phyloP scores from a whole-genome alignment of 2,797 vertebrate genomes.

The Gila robusta region DNA sequence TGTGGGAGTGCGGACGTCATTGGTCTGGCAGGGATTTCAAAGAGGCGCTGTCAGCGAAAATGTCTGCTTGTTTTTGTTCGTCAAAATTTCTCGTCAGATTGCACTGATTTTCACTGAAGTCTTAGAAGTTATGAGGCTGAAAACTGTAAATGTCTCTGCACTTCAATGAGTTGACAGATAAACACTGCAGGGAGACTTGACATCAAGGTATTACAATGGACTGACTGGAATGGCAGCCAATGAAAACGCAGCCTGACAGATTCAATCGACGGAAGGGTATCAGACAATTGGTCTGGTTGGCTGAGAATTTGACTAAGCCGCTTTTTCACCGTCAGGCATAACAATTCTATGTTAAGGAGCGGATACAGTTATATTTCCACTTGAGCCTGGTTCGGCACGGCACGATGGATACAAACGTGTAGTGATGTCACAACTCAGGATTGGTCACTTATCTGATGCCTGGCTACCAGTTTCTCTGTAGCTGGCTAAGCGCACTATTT shows the following conservation, averaged over 20 bases:
- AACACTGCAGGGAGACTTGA: background rate
- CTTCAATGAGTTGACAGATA: background rate
- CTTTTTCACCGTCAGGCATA: background rate
- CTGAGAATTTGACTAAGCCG: background rate
- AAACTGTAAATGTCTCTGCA: background rate
- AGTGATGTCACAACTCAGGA: no score
- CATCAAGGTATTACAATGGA: background rate
- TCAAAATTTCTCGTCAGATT: background rate
- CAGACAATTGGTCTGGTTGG: background rate
- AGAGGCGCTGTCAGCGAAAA: background rate
- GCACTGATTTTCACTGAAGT: background rate
- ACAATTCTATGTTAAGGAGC: background rate
- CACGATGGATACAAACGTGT: no score
- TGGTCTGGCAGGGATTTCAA: conserved; percentile 1
- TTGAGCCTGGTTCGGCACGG: no score
- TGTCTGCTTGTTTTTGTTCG: conserved; percentile 18
- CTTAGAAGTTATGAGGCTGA: background rate
- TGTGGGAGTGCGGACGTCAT: background rate
- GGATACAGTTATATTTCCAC: background rate
- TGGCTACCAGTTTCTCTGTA: no score
- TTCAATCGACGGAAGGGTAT: background rate
- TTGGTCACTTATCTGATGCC: no score
- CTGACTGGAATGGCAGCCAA: background rate
- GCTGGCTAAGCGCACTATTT: no score
- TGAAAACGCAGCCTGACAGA: conserved; percentile 12